A percentile compares a stretch with the other conserved stretches of the same genome.
Conservation (phyloP, 2,113 vertebrate species). For the Hypocryptadius cinnamomeus region DNA sequence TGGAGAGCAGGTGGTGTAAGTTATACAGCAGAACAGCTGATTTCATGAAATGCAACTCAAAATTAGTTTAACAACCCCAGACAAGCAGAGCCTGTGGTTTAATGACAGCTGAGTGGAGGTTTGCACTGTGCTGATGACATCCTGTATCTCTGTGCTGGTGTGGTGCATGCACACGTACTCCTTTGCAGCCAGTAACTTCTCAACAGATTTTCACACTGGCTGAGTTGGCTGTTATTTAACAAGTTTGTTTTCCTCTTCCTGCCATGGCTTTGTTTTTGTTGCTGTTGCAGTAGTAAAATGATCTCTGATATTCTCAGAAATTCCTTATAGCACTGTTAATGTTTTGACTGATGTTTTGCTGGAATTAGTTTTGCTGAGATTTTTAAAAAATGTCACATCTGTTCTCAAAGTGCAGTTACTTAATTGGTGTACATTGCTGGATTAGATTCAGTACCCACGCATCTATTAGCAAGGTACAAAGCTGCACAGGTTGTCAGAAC, state of each 20-base stretch:
- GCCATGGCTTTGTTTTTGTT: background rate
- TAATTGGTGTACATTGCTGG: background rate
- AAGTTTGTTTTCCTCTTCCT: constrained; percentile 6
- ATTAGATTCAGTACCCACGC: background rate
- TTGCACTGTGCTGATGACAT: constrained; percentile 63
- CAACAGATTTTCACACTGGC: background rate
- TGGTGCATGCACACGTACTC: constrained; percentile 1
- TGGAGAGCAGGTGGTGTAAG: background rate
- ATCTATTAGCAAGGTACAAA: background rate
- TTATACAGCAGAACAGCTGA: background rate
- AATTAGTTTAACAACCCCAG: constrained; percentile 25
- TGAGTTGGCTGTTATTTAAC: constrained; percentile 16
- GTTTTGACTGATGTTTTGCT: constrained; percentile 1
- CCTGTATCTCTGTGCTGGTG: constrained; percentile 46
- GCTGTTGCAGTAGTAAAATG: background rate
- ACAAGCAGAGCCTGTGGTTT: constrained; percentile 24
- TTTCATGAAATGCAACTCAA: background rate
- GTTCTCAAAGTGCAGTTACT: background rate
- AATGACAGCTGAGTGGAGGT: constrained; percentile 40
- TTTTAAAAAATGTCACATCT: background rate
- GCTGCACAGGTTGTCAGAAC: background rate
- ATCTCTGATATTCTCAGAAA: background rate
- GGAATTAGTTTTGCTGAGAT: background rate
- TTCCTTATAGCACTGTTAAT: background rate
- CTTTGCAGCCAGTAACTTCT: background rate